A percentile compares a stretch with the other conserved stretches of the same genome.
phyloP scores from a whole-genome alignment of 2,797 vertebrate genomes.

The Astyanax mexicanus region DNA sequence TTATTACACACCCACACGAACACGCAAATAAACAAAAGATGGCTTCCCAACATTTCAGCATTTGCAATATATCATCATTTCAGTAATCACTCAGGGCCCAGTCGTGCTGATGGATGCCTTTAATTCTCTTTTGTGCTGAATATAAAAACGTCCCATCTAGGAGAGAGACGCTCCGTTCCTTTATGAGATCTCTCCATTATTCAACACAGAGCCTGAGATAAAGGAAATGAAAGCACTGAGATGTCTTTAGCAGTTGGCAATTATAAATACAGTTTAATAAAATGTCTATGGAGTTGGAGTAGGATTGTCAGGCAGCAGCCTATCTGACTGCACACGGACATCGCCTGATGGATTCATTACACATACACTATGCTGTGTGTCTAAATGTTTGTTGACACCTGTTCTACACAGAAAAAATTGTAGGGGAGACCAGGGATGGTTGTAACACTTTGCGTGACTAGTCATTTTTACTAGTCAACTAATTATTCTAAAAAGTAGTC shows the following conservation, averaged over 20 bases:
- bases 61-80: neutral
- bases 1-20: conserved; percentile 1
- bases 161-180: neutral
- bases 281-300: neutral
- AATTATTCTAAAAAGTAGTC: too few species aligned
- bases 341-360: neutral
- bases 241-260: conserved; percentile 7
- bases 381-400: too few species aligned
- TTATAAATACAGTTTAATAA: conserved; percentile 14
- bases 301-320: neutral
- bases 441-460: too few species aligned
- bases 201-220: neutral
- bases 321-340: neutral
- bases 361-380: too few species aligned
- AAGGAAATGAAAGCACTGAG: neutral
- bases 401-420: too few species aligned
- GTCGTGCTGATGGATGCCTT: conserved; percentile 30
- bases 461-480: too few species aligned
- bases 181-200: conserved; percentile 14
- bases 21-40: conserved; percentile 3
- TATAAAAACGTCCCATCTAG: conserved; percentile 2
- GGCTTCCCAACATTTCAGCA: conserved; percentile 14
- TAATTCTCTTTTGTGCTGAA: conserved; percentile 23
- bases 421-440: too few species aligned
- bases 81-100: neutral